Evolutionary conservation across 2,797 vertebrate species (phyloP).

Genomic region (Bucorvus abyssinicus): DNA sequence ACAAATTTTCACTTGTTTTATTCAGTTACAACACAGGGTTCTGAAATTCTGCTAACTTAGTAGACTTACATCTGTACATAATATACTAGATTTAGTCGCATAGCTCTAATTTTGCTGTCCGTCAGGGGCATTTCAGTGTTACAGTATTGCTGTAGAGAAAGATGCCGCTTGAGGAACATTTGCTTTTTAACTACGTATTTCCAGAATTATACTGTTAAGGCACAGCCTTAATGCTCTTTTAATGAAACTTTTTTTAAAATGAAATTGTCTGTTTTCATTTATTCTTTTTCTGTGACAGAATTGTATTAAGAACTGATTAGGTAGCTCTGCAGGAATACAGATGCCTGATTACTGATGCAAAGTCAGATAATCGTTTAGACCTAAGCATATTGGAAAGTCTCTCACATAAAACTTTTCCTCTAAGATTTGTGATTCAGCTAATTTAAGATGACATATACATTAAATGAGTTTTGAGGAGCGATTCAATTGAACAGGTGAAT

Average conservation of each 20-base stretch:
- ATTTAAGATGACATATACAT: neutral
- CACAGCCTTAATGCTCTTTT: neutral
- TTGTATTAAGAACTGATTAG: slow-evolving; percentile 13
- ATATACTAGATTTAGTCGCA: neutral
- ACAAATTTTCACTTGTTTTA: neutral
- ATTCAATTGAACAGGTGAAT: neutral
- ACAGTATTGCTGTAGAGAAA: neutral
- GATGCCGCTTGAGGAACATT: neutral
- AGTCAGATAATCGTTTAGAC: slow-evolving; percentile 10
- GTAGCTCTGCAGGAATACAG: neutral
- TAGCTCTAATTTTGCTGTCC: neutral
- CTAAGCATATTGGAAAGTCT: slow-evolving; percentile 16
- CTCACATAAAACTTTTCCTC: neutral
- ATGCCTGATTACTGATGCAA: slow-evolving; percentile 16
- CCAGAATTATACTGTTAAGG: neutral
- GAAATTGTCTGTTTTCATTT: slow-evolving; percentile 6
- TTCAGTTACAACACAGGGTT: neutral
- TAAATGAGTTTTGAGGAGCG: neutral
- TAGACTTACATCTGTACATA: neutral
- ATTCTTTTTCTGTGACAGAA: neutral
- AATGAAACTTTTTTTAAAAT: neutral
- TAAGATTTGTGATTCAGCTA: slow-evolving; percentile 3
- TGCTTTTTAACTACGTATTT: neutral
- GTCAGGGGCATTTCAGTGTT: neutral
- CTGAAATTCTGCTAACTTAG: neutral